These are phyloP conservation scores for Sebastiscus tertius DNA, from an alignment of 2,797 vertebrate genomes.

Conservation along the genomic window DNA sequence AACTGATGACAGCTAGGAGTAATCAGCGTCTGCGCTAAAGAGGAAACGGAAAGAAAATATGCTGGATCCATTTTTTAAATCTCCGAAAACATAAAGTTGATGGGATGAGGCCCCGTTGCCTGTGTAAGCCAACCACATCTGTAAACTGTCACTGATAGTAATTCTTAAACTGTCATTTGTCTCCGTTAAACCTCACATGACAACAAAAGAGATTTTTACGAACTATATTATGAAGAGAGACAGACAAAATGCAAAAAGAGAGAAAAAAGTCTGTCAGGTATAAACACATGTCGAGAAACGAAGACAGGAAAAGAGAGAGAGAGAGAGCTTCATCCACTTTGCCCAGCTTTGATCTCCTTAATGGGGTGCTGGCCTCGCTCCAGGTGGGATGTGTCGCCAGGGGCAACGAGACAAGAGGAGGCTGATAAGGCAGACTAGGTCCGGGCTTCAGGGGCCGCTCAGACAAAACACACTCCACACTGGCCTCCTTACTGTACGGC, in stretches of 20 bases:
- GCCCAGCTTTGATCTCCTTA: conserved; percentile 78
- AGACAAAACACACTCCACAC: conserved; percentile 67
- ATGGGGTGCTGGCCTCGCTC: conserved; percentile 74
- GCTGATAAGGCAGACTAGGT: conserved; percentile 66
- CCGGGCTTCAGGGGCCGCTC: conserved; percentile 35
- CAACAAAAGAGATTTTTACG: not conserved
- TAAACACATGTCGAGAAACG: conserved; percentile 40
- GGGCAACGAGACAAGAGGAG: conserved; percentile 73
- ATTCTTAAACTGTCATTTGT: conserved; percentile 2
- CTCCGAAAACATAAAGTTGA: conserved; percentile 17
- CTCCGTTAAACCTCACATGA: not conserved
- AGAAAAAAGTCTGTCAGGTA: conserved; percentile 11
- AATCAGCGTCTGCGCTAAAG: conserved; percentile 17
- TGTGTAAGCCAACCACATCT: conserved; percentile 17
- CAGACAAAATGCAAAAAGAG: not conserved
- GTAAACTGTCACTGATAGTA: conserved; percentile 32
- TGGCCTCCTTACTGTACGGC: conserved; percentile 32
- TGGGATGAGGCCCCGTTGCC: conserved; percentile 5
- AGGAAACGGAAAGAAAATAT: conserved; percentile 30
- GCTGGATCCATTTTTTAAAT: conserved; percentile 9
- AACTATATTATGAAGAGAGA: not conserved
- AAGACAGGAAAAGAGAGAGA: conserved; percentile 18
- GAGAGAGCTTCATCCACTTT: conserved; percentile 64
- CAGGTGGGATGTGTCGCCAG: conserved; percentile 73
- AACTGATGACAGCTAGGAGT: conserved; percentile 47